Evolutionary conservation across 2,113 vertebrate genomes (phyloP).

Genomic region (Hippocampus mohnikei): DNA sequence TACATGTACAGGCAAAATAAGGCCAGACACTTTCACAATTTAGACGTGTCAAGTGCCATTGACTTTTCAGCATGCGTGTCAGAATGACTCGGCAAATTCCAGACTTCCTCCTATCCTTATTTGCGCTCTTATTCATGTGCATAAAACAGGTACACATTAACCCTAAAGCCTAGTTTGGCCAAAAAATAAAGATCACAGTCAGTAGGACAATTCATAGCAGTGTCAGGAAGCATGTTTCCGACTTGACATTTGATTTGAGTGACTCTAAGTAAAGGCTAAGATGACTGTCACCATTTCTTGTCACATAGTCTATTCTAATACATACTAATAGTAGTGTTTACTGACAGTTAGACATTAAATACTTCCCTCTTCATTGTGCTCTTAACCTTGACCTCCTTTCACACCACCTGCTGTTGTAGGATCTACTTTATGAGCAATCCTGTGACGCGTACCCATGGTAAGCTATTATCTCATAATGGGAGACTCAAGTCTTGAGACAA

Average conservation of each 20-base stretch:
- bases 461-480: constrained; percentile 28
- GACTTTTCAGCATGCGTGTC: neutral
- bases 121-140: neutral
- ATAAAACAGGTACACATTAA: neutral
- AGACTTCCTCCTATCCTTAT: neutral
- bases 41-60: neutral
- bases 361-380: neutral
- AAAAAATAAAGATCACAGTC: neutral
- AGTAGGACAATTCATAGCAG: neutral
- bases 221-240: neutral
- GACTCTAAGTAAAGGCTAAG: constrained; percentile 22
- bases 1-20: neutral
- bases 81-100: constrained; percentile 16
- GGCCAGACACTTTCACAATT: neutral
- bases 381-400: neutral
- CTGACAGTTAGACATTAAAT: constrained; percentile 8
- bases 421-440: neutral
- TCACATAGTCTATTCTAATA: constrained; percentile 2
- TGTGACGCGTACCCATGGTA: constrained; percentile 5
- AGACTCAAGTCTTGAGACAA: constrained; percentile 1
- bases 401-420: neutral
- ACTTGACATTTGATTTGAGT: neutral
- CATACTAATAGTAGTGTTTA: constrained; percentile 31
- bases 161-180: neutral
- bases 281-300: constrained; percentile 21